phyloP scores from a whole-genome alignment of 1,140 invertebrate species.

The Cryptotermes secundus region DNA sequence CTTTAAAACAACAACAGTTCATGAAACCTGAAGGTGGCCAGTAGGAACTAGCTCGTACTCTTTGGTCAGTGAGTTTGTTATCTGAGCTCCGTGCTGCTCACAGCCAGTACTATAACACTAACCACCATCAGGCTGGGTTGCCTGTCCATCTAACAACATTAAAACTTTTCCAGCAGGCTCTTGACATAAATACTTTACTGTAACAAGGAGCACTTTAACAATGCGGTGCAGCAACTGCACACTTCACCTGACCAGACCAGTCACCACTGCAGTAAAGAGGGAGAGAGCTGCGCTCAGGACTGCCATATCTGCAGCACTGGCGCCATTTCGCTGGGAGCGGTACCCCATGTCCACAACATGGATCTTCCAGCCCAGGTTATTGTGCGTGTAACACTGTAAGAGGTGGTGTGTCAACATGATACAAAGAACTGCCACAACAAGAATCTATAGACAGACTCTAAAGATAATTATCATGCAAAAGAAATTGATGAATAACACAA shows the following conservation, averaged over 20 bases:
- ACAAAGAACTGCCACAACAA: too few relatives aligned
- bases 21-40: not conserved
- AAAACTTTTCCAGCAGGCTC: not conserved
- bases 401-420: not conserved
- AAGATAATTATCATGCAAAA: too few relatives aligned
- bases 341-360: slow-evolving; percentile 74
- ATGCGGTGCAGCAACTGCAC: not conserved
- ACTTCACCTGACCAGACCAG: slow-evolving; percentile 4
- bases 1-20: not conserved
- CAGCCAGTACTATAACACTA: not conserved
- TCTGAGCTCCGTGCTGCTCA: not conserved
- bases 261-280: not conserved
- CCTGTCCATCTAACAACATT: not conserved
- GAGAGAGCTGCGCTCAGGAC: not conserved
- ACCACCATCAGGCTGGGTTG: not conserved
- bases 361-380: slow-evolving; percentile 92
- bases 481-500: too few relatives aligned
- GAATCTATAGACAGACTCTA: too few relatives aligned
- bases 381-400: slow-evolving; percentile 85
- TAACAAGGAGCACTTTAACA: slow-evolving; percentile 9
- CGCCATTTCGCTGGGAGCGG: slow-evolving; percentile 40
- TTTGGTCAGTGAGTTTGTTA: not conserved
- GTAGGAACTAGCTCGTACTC: not conserved
- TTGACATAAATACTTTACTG: not conserved
- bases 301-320: not conserved